Base-by-base conservation (phyloP, 1,140 invertebrate species). In the Drosophila santomea region DNA sequence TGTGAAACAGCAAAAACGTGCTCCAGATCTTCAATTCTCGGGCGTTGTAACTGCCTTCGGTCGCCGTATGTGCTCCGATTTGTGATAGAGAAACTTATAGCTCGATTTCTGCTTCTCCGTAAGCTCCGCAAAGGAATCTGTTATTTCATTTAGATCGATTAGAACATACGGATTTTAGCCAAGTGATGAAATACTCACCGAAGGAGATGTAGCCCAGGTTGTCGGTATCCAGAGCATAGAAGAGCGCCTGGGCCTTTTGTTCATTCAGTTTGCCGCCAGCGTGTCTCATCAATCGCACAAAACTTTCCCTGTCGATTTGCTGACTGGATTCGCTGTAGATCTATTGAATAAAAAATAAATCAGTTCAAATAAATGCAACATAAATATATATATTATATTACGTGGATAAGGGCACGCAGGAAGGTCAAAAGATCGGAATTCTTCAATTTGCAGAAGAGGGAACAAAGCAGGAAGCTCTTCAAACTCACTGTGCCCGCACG, bases 391-490 rank as follows among this genome's bases (percentile, higher is more conserved):
- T 38, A 20, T 2, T 47, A 17, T 64, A 80, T 88, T 57, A 92
- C 91, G 47, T 91, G 75, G 14, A 82, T 41, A 6, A 92, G 61
- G 8, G 80, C 63, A 3, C 79, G 80, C 28, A 92, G 58, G 72
- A 91, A 89, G 14, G 73, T 81, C 44, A 92, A 56, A n/a, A 91
- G 77, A n/a, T 90, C 71, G 17, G 58, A 57, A 51, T 89, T 91
- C 52, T 85, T 89, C 11, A 77, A 50, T 56, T 92, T 91, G 50
- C 86, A 90, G 54, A 92, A 92, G 38, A 84, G 52, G 7, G 84
- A 88, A 36, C 91, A 91, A 17, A 92, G 66, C 35, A 92, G 52
- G 61, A 89, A 92, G 59, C 84, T 92, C 45, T 90, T 91, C 15
- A 92, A 71, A 55, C 72, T 81, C 25, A 92, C 75, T 47, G 80